phyloP scores from a whole-genome alignment of 1,140 invertebrate species.

The Metaphire vulgaris region DNA sequence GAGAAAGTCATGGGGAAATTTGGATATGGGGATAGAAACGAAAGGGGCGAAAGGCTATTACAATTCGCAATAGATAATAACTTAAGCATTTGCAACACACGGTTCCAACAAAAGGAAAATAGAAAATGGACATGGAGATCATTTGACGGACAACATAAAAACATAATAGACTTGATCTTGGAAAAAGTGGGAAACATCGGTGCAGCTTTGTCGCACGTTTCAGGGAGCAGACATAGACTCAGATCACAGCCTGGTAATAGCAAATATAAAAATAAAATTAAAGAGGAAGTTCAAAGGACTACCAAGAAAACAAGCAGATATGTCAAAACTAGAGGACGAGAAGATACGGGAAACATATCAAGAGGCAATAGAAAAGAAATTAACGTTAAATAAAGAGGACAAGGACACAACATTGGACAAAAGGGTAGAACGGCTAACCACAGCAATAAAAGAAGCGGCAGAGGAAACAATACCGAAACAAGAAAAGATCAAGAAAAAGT shows the following conservation, averaged over 20 bases:
- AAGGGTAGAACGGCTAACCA: neutral
- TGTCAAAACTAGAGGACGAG: neutral
- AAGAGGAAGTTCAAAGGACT: neutral
- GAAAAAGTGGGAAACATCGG: neutral
- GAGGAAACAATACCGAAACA: neutral
- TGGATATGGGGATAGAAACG: neutral
- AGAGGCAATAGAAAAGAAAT: neutral
- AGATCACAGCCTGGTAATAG: neutral
- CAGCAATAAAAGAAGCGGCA: neutral
- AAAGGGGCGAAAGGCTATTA: neutral
- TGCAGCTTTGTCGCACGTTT: neutral
- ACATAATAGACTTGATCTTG: neutral
- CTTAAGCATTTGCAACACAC: neutral
- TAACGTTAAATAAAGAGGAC: neutral
- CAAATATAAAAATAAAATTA: neutral
- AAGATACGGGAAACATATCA: neutral
- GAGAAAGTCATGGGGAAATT: neutral
- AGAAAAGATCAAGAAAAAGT: neutral
- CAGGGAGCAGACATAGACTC: neutral
- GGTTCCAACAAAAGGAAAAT: neutral
- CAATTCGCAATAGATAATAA: neutral
- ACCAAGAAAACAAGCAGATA: neutral
- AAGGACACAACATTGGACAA: neutral
- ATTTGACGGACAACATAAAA: neutral
- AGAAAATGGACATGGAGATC: neutral